A percentile compares a stretch with the other conserved stretches of the same genome.
Evolutionary conservation across 2,888 invertebrate species (phyloP).

Genomic region (Enchytraeus crypticus): DNA sequence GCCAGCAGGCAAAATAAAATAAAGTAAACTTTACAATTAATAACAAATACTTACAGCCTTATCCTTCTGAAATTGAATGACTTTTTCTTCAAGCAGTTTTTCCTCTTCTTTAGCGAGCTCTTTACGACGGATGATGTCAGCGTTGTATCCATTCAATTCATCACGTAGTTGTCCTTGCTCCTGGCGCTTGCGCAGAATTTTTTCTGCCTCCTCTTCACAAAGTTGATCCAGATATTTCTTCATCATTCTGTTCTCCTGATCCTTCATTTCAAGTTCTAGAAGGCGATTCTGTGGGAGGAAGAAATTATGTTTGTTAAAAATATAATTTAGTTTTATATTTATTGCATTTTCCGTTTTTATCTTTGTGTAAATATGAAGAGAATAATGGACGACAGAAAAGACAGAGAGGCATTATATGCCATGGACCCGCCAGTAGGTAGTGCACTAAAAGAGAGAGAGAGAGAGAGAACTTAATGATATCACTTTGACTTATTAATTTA

Average conservation of each 20-base stretch:
- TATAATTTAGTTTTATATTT: neutral
- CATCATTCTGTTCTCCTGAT: constrained; percentile 47
- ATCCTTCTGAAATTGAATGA: constrained; percentile 45
- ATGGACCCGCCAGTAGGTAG: no score
- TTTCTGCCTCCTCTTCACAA: constrained; percentile 44
- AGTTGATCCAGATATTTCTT: constrained; percentile 47
- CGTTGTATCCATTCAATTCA: constrained; percentile 46
- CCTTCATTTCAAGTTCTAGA: constrained; percentile 46
- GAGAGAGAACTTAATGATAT: no score
- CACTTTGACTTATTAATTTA: neutral
- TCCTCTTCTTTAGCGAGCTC: constrained; percentile 42
- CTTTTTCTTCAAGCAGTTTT: constrained; percentile 42
- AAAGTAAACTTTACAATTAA: no score
- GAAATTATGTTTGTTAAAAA: neutral
- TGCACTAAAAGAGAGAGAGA: no score
- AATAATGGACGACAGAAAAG: no score
- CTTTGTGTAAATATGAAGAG: neutral
- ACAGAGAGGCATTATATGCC: no score
- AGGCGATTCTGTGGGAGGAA: constrained; percentile 29
- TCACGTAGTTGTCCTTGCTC: constrained; percentile 33
- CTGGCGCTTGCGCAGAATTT: constrained; percentile 35
- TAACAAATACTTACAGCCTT: constrained; percentile 49
- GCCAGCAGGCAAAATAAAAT: no score
- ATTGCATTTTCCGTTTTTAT: neutral
- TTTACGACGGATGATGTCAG: constrained; percentile 42